Conservation (phyloP, 2,113 vertebrate species). For the Notothenia rossii region DNA sequence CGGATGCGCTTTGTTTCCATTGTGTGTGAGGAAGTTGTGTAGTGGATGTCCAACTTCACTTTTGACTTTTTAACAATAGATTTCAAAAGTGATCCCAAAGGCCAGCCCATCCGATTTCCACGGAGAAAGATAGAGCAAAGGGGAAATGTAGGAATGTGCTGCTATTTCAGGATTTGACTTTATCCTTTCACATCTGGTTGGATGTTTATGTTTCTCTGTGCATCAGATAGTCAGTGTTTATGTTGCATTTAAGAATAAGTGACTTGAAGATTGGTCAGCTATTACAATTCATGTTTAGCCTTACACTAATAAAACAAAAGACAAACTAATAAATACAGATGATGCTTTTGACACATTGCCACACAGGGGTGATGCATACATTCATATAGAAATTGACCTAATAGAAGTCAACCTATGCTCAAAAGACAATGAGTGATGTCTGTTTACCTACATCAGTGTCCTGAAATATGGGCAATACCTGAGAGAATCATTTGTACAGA, state of each 20-base stretch:
- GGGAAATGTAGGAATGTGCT: constrained; percentile 46
- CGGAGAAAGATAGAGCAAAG: constrained; percentile 21
- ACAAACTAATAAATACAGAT: not conserved
- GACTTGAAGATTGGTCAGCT: not conserved
- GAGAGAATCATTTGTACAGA: not conserved
- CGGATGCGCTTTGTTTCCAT: not conserved
- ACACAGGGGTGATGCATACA: not conserved
- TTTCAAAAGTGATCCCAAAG: constrained; percentile 43
- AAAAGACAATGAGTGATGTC: not conserved
- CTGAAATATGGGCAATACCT: not conserved
- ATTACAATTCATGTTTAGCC: not conserved
- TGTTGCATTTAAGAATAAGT: not conserved
- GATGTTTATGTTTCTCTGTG: not conserved
- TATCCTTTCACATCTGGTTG: not conserved
- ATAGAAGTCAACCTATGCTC: not conserved
- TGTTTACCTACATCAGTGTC: not conserved
- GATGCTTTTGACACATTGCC: not conserved
- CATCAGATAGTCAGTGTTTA: not conserved
- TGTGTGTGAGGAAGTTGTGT: not conserved
- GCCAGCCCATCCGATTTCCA: constrained; percentile 43
- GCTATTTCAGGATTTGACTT: not conserved
- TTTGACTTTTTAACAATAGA: constrained; percentile 58
- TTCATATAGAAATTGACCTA: not conserved
- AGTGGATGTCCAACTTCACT: constrained; percentile 31
- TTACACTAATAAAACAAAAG: not conserved